Evolutionary conservation across 2,797 vertebrate species (phyloP).

Genomic region (Adrianichthys oophorus): DNA sequence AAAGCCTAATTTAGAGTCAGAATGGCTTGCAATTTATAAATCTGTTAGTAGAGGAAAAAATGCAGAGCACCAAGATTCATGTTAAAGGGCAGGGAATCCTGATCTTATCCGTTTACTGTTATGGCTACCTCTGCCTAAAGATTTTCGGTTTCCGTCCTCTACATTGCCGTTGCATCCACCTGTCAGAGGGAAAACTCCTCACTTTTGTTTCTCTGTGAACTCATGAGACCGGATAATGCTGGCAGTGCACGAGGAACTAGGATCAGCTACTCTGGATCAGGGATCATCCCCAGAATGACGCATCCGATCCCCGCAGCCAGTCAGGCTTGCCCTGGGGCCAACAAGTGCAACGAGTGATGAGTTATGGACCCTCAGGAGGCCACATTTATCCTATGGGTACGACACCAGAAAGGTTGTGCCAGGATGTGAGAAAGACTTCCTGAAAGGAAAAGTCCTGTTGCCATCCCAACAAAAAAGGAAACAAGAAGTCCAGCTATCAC

Average conservation of each 20-base stretch:
- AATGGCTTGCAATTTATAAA: neutral
- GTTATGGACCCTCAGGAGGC: neutral
- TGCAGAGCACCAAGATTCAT: neutral
- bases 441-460: no score
- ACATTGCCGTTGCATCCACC: conserved; percentile 8
- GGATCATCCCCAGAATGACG: conserved; percentile 69
- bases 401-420: conserved; percentile 3
- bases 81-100: conserved; percentile 15
- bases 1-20: neutral
- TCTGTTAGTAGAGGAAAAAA: no score
- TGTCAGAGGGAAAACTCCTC: neutral
- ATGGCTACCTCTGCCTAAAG: neutral
- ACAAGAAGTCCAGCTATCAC: no score
- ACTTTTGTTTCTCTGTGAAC: conserved; percentile 27
- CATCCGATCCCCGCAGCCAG: conserved; percentile 41
- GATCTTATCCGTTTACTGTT: conserved; percentile 41
- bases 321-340: conserved; percentile 26
- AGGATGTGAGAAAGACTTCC: no score
- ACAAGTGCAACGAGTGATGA: neutral
- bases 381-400: neutral
- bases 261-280: conserved; percentile 67
- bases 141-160: neutral
- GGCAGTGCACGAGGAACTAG: conserved; percentile 54
- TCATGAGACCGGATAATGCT: conserved; percentile 56
- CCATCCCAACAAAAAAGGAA: no score